phyloP scores from a whole-genome alignment of 2,888 invertebrate species.

The Dicycla oo region DNA sequence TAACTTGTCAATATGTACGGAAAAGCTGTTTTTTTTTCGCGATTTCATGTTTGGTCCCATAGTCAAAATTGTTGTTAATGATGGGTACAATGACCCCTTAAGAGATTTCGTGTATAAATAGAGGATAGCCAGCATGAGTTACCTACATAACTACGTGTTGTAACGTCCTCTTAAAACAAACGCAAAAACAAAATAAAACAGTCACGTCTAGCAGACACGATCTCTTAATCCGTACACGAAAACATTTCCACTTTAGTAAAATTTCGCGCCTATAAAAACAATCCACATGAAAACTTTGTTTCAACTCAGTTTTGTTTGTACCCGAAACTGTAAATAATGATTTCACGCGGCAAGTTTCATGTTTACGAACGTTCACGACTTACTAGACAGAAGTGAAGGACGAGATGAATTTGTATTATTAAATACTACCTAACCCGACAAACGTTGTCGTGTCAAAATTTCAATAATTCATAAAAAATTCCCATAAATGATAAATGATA shows the following conservation, averaged over 20 bases:
- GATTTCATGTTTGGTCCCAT: too few species aligned
- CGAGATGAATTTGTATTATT: conserved; percentile 25
- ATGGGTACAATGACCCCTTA: too few species aligned
- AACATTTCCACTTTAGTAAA: conserved; percentile 35
- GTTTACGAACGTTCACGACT: conserved; percentile 30
- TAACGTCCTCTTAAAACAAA: background rate
- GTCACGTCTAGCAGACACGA: conserved; percentile 2
- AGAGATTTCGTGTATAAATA: too few species aligned
- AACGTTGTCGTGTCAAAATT: too few species aligned
- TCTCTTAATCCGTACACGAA: conserved; percentile 42
- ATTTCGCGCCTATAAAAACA: conserved; percentile 23
- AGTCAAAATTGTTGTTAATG: too few species aligned
- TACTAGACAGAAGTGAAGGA: background rate
- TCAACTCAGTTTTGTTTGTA: conserved; percentile 24
- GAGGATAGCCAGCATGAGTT: too few species aligned
- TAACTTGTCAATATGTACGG: too few species aligned
- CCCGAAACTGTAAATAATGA: conserved; percentile 55
- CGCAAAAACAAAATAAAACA: background rate
- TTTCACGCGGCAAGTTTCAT: conserved; percentile 47
- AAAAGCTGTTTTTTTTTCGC: too few species aligned
- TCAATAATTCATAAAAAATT: too few species aligned
- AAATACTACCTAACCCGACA: too few species aligned
- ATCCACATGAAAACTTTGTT: conserved; percentile 36
- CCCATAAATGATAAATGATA: too few species aligned
- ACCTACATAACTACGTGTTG: too few species aligned